Base-by-base conservation (phyloP, 2,888 invertebrate species). In the Eristalinus sepulchralis region DNA sequence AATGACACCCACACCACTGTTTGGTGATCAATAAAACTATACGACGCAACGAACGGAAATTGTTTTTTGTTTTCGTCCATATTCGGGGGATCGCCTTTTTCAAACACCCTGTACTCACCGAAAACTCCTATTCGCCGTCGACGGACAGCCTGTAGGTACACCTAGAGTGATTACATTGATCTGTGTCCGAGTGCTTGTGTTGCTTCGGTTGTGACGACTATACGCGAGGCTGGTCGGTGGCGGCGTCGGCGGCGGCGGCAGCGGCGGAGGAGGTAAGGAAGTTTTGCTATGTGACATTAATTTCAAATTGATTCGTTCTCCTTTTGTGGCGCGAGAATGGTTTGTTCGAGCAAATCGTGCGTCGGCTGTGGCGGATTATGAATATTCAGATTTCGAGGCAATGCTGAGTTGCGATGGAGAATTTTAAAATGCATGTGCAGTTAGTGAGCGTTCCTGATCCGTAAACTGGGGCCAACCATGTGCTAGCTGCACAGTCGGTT, bases 251-350 rank as follows among this genome's bases (percentile, higher is more conserved):
- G 17, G 5, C 47, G 6, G 57, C 13, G 57, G 5, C 57, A 57
- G 0, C 13, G 57, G 57, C 1, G 8, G 57, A 20, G 62, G 22
- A 13, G 27, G 68, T 47, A 81, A 75, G 80, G 75, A 68, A 81
- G 63, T 57, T 68, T 8, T 63, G 31, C 73, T 81, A 81, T 81
- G 80, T 81, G 80, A 75, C 80, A 81, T 59, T 81, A 67, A 81
- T 81, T 81, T 81, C 53, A 80, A 81, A 81, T 75, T 68, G 75
- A 75, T 63, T 67, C 68, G 33, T 33, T 47, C 80, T 81, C 80
- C 80, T 68, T 81, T 57, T 68, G 39, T 60, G 63, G 73, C n/a
- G n/a, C 47, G 33, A 17, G 57, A 57, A 62, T 73, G 60, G 72
- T 31, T 66, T 59, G 39, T 39, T 31, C 17, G n/a, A 34, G 53